Conservation (phyloP, 2,888 invertebrate species). For the Folsomia candida region DNA sequence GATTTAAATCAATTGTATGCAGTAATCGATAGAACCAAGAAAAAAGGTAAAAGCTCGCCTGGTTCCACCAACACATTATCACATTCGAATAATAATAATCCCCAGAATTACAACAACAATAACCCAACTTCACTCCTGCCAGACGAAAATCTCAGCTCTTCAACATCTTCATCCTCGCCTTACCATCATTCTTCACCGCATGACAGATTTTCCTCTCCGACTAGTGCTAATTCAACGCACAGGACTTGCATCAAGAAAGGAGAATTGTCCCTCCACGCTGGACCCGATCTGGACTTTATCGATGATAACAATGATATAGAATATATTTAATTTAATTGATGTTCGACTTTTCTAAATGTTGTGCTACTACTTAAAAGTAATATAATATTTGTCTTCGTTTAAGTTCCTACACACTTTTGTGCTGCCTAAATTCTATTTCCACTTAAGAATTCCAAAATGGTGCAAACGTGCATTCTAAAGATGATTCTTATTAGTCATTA, state of each 20-base stretch:
- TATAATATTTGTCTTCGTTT: no score
- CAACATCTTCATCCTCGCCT: neutral
- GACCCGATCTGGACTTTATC: neutral
- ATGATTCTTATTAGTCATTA: no score
- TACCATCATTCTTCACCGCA: neutral
- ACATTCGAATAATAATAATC: neutral
- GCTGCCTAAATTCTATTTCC: no score
- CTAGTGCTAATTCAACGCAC: neutral
- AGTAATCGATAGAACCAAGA: slow-evolving; percentile 46
- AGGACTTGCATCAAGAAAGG: neutral
- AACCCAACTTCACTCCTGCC: slow-evolving; percentile 2
- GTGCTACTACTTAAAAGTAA: neutral
- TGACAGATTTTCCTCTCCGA: neutral
- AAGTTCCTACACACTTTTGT: no score
- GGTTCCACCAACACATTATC: neutral
- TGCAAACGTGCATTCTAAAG: no score
- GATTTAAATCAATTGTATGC: slow-evolving; percentile 47
- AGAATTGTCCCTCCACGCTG: neutral
- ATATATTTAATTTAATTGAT: neutral
- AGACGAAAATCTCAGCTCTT: neutral
- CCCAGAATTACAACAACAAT: neutral
- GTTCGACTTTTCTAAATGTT: neutral
- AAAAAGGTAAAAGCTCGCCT: slow-evolving; percentile 32
- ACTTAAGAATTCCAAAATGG: no score
- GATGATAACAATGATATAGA: slow-evolving; percentile 4